phyloP scores from a whole-genome alignment of 2,888 invertebrate species.

The Embidobia sp. region DNA sequence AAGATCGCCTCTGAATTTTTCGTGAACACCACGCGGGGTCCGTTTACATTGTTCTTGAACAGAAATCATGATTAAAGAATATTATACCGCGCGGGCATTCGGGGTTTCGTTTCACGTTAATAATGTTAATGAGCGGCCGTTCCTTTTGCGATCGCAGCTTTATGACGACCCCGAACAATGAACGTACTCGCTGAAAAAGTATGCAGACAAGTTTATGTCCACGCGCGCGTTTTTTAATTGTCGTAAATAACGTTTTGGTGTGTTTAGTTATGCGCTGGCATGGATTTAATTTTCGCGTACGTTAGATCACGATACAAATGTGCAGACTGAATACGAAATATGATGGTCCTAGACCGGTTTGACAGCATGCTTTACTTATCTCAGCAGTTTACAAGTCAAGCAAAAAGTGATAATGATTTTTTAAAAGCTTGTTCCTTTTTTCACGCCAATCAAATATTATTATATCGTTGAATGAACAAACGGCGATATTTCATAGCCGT shows the following conservation, averaged over 20 bases:
- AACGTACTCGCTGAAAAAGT: constrained; percentile 26
- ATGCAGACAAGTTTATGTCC: constrained; percentile 43
- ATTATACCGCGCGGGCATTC: constrained; percentile 8
- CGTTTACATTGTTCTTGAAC: constrained; percentile 15
- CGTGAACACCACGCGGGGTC: not conserved
- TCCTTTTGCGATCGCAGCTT: constrained; percentile 43
- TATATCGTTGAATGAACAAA: too few relatives aligned
- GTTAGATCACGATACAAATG: constrained; percentile 3
- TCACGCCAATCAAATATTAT: constrained; percentile 10
- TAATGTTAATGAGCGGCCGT: constrained; percentile 39
- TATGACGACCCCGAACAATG: constrained; percentile 53
- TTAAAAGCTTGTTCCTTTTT: constrained; percentile 14
- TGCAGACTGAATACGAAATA: constrained; percentile 24
- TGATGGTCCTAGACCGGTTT: constrained; percentile 54
- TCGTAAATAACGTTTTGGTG: constrained; percentile 53
- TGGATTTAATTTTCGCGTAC: constrained; percentile 30
- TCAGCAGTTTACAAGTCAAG: constrained; percentile 5
- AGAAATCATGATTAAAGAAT: constrained; percentile 50
- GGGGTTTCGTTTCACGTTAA: constrained; percentile 32
- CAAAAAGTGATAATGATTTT: constrained; percentile 33
- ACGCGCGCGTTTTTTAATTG: constrained; percentile 44
- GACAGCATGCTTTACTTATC: constrained; percentile 49
- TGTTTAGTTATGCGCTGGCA: constrained; percentile 16
- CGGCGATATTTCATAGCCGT: too few relatives aligned
- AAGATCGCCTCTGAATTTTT: constrained; percentile 3